phyloP scores from a whole-genome alignment of 1,140 invertebrate species.

The Ganaspis sp. region DNA sequence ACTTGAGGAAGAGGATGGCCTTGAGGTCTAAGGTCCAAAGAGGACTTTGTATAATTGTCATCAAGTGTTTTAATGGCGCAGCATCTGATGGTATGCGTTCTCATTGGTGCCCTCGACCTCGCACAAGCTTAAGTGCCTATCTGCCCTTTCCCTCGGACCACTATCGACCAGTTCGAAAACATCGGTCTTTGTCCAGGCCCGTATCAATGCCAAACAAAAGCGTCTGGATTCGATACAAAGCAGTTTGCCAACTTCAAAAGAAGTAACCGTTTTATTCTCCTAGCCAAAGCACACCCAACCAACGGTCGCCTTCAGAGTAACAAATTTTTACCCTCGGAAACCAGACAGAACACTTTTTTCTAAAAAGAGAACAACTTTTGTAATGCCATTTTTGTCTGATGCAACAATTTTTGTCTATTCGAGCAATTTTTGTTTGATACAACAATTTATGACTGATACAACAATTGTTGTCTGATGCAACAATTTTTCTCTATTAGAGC shows the following conservation, averaged over 20 bases:
- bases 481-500: too few relatives aligned
- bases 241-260: constrained; percentile 4
- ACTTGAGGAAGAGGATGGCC: neutral
- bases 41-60: constrained; percentile 31
- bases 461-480: too few relatives aligned
- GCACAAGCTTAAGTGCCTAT: constrained; percentile 49
- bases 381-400: too few relatives aligned
- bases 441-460: too few relatives aligned
- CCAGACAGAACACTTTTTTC: too few relatives aligned
- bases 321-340: neutral
- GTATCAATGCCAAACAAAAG: constrained; percentile 44
- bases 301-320: too few relatives aligned
- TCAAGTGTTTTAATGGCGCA: constrained; percentile 22
- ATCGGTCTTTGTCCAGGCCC: constrained; percentile 50
- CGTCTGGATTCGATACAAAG: constrained; percentile 22
- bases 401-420: neutral
- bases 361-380: too few relatives aligned
- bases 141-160: constrained; percentile 54
- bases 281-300: too few relatives aligned
- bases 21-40: neutral
- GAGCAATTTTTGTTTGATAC: neutral
- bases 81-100: constrained; percentile 17
- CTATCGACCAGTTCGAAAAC: constrained; percentile 59
- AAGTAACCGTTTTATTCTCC: constrained; percentile 12
- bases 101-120: constrained; percentile 35